Conservation (phyloP, 92 coral and sea anemone species). For the Metridium senile region DNA sequence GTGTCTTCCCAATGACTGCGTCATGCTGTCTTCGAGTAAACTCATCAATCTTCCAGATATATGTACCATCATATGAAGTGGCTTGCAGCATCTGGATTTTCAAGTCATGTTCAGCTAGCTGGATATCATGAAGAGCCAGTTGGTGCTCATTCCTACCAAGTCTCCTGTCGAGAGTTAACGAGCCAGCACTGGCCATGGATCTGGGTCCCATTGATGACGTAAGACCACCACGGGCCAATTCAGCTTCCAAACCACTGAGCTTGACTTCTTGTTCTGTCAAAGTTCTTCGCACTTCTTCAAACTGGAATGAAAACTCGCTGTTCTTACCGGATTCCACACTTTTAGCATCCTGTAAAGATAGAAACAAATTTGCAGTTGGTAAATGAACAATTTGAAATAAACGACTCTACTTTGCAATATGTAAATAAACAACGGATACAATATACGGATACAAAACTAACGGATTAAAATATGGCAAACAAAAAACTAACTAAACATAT, state of each 20-base stretch:
- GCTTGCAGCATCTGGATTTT: conserved; percentile 69
- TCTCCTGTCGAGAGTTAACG: conserved; percentile 18
- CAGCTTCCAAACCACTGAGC: conserved; percentile 10
- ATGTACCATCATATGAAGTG: conserved; percentile 69
- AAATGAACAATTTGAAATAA: too few relatives aligned
- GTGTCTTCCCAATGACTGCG: conserved; percentile 59
- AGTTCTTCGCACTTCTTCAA: neutral
- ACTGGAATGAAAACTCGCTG: neutral
- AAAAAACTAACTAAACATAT: too few relatives aligned
- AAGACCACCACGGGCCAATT: conserved; percentile 3
- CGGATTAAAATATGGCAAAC: too few relatives aligned
- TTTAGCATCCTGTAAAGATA: neutral
- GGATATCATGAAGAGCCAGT: conserved; percentile 65
- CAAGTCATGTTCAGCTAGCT: conserved; percentile 76
- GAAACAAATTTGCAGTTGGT: neutral
- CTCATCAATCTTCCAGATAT: conserved; percentile 84
- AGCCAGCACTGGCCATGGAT: conserved; percentile 1
- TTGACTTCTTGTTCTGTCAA: conserved; percentile 12
- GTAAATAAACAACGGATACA: too few relatives aligned
- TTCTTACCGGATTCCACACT: neutral
- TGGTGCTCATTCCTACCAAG: conserved; percentile 32
- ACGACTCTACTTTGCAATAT: too few relatives aligned
- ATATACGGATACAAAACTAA: too few relatives aligned
- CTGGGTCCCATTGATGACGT: neutral
- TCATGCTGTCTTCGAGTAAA: conserved; percentile 68